These are phyloP conservation scores for Thalassarche chlororhynchos DNA, from an alignment of 2,113 vertebrate species.

Conservation along the genomic window DNA sequence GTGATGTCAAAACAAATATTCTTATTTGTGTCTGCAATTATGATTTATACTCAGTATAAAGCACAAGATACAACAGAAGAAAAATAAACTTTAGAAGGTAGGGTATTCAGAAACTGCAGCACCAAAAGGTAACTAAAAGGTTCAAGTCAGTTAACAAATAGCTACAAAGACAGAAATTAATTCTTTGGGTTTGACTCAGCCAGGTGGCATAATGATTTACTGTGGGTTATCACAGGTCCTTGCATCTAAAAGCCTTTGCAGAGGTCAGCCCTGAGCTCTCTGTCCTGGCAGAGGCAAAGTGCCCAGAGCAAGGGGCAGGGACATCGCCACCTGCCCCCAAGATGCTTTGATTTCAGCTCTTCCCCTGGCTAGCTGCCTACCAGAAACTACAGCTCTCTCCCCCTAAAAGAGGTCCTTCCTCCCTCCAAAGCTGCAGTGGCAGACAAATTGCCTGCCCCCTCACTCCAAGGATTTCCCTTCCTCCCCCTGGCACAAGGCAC, in stretches of 20 bases:
- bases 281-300: neutral
- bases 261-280: neutral
- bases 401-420: neutral
- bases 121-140: neutral
- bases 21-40: neutral
- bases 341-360: neutral
- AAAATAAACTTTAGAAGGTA: neutral
- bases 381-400: neutral
- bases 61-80: neutral
- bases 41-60: neutral
- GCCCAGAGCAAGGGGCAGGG: neutral
- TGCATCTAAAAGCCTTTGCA: neutral
- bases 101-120: neutral
- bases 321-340: neutral
- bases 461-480: neutral
- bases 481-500: neutral
- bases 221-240: neutral
- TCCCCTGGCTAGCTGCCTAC: neutral
- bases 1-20: neutral
- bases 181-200: neutral
- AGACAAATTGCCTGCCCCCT: neutral
- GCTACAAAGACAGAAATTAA: neutral
- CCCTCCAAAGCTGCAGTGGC: neutral
- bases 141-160: neutral
- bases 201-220: neutral